phyloP scores from a whole-genome alignment of 2,113 vertebrate species.

The Antennarius striatus region DNA sequence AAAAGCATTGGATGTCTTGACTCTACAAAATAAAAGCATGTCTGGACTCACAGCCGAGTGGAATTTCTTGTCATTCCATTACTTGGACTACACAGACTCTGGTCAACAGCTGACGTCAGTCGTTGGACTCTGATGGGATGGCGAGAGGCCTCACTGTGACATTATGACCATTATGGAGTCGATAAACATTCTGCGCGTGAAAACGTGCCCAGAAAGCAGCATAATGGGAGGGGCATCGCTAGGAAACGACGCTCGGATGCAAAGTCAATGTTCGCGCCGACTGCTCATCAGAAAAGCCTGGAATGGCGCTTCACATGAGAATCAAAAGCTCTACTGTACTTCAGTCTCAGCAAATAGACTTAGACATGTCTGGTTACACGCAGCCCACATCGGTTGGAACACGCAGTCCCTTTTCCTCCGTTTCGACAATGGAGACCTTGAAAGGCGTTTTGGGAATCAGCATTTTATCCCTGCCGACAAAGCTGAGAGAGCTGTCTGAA shows the following conservation, averaged over 20 bases:
- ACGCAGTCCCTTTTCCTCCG: constrained; percentile 24
- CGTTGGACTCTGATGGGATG: constrained; percentile 33
- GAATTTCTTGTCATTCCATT: constrained; percentile 35
- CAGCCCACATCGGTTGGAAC: constrained; percentile 56
- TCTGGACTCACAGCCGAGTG: constrained; percentile 3
- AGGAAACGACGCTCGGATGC: constrained; percentile 62
- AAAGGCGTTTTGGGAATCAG: constrained; percentile 36
- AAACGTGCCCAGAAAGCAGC: constrained; percentile 16
- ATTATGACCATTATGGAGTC: constrained; percentile 40
- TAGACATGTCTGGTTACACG: constrained; percentile 36
- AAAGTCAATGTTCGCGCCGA: constrained; percentile 59
- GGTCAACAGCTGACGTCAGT: constrained; percentile 48
- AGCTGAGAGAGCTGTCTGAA: constrained; percentile 27
- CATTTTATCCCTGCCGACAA: constrained; percentile 14
- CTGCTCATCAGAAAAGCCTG: constrained; percentile 33
- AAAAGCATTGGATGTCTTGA: constrained; percentile 4
- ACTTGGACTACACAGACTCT: constrained; percentile 19
- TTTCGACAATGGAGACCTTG: constrained; percentile 63
- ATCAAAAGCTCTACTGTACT: constrained; percentile 62
- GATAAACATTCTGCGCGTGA: constrained; percentile 32
- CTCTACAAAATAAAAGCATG: constrained; percentile 17
- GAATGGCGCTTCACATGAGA: constrained; percentile 44
- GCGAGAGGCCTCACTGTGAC: constrained; percentile 29
- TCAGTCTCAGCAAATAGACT: constrained; percentile 46
- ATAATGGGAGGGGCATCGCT: constrained; percentile 53